Evolutionary conservation across 2,113 vertebrate species (phyloP), one percentile per base, ranked within the genome.

Genomic region (Dicrurus megarhynchus): DNA sequence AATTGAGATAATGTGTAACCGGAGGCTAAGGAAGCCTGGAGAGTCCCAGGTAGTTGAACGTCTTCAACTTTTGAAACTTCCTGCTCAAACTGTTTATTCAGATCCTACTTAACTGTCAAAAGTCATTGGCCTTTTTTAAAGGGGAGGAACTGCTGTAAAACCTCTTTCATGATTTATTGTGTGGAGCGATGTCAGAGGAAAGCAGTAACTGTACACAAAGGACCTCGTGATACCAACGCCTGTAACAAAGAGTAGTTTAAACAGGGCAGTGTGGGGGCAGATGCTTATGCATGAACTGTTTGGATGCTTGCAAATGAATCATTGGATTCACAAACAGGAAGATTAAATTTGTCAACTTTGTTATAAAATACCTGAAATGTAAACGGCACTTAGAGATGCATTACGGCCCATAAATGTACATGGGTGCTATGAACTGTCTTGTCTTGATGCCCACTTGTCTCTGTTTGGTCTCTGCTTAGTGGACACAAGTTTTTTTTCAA

Each of bases 171-270:
- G 77, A 76, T 80, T 90, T 90, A 65, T 88, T 88, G 37, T 88
- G 53, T 80, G 64, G 56, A 80, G 42, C 50, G 7, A 9, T 65
- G 68, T 63, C 39, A 52, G 87, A 71, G 77, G 55, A 90, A 71
- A 84, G 84, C 73, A 77, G 80, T 64, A 85, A 68, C 47, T 89
- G 55, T 89, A 59, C 78, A 91, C 93, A 90, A 95, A 91, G 63
- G 70, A 80, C 89, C 91, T 93, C 3, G 67, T 96, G 94, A 95
- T 42, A 46, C 28, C 70, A 63, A 77, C 3, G 81, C 35, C 37
- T 53, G 50, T 59, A 91, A 95, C 94, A 96, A 95, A 84, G 89
- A 75, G 42, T 57, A 87, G 81, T 71, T 91, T 87, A 91, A 95
- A 83, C 70, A 89, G 59, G 49, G 61, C 67, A 50, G 14, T 30